A percentile compares a stretch with the other conserved stretches of the same genome.
These are phyloP conservation scores for Melanotaenia pygmaea DNA, from an alignment of 2,797 vertebrate genomes.

Conservation along the genomic window DNA sequence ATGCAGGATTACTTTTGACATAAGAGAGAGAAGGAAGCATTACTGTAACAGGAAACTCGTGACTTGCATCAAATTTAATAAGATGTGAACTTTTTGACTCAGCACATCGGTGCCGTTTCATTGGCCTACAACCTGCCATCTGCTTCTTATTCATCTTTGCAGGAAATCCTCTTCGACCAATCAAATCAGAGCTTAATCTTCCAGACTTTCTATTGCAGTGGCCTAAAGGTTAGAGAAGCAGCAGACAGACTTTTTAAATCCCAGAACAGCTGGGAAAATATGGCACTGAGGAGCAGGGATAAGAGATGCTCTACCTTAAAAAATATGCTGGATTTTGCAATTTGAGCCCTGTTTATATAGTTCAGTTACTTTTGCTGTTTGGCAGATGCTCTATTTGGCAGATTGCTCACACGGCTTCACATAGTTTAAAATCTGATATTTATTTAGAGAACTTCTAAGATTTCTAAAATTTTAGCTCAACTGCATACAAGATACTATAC, in stretches of 20 bases:
- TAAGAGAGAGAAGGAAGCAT: not conserved
- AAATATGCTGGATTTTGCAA: slow-evolving; percentile 1
- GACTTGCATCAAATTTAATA: slow-evolving; percentile 69
- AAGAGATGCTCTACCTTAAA: slow-evolving; percentile 23
- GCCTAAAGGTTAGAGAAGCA: slow-evolving; percentile 62
- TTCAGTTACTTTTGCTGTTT: slow-evolving; percentile 7
- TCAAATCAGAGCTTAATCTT: slow-evolving; percentile 65
- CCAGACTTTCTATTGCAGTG: slow-evolving; percentile 40
- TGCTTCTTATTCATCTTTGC: slow-evolving; percentile 71
- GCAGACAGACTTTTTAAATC: slow-evolving; percentile 43
- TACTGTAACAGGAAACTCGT: slow-evolving; percentile 41
- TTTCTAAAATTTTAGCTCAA: too few species aligned
- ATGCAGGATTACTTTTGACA: not conserved
- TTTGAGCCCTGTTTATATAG: not conserved
- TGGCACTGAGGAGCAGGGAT: slow-evolving; percentile 34
- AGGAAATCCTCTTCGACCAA: slow-evolving; percentile 70
- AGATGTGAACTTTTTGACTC: slow-evolving; percentile 65
- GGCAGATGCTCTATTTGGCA: slow-evolving; percentile 3
- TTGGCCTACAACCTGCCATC: slow-evolving; percentile 62
- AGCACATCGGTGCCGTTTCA: slow-evolving; percentile 53
- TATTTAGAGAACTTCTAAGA: not conserved
- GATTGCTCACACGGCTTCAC: not conserved
- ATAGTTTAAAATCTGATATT: not conserved
- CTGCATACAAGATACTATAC: too few species aligned
- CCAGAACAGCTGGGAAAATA: slow-evolving; percentile 53